Evolutionary conservation across 1,140 invertebrate species (phyloP).

Genomic region (Zaprionus tsacasi): DNA sequence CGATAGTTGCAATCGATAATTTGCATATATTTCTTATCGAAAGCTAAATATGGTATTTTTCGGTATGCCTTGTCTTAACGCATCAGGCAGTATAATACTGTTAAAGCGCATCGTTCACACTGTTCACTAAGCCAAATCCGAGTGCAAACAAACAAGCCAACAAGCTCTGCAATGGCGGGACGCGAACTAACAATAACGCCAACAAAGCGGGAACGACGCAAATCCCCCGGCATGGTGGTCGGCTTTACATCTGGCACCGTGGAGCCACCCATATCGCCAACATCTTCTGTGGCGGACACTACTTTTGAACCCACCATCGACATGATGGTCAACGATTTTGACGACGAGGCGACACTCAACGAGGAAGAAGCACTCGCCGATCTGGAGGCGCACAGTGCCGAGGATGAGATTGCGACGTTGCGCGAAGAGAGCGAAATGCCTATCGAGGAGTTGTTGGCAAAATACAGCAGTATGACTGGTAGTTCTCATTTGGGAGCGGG

Average conservation of each 20-base stretch:
- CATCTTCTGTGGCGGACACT: constrained; percentile 67
- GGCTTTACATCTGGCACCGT: constrained; percentile 38
- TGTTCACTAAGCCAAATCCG: constrained; percentile 3
- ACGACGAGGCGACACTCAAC: constrained; percentile 97
- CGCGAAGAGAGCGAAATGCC: constrained; percentile 96
- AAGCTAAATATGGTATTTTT: not conserved
- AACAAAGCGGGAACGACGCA: constrained; percentile 68
- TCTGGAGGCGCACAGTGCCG: constrained; percentile 90
- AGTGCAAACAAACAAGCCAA: constrained; percentile 40
- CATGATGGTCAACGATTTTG: constrained; percentile 98
- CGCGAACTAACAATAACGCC: constrained; percentile 50
- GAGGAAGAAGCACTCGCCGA: constrained; percentile 97
- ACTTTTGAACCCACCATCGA: constrained; percentile 90
- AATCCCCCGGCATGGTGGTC: constrained; percentile 54
- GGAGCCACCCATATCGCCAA: constrained; percentile 58
- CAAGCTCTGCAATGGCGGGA: constrained; percentile 48
- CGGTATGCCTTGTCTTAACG: not conserved
- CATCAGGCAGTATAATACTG: constrained; percentile 5
- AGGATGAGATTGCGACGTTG: constrained; percentile 94
- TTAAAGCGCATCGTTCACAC: not conserved
- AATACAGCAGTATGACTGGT: constrained; percentile 57
- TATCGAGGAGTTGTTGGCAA: constrained; percentile 94
- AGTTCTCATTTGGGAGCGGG: not conserved
- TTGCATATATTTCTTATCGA: not conserved
- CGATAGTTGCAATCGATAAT: constrained; percentile 2